Base-by-base conservation (phyloP, 1,140 invertebrate species). In the Brachionus calyciflorus region DNA sequence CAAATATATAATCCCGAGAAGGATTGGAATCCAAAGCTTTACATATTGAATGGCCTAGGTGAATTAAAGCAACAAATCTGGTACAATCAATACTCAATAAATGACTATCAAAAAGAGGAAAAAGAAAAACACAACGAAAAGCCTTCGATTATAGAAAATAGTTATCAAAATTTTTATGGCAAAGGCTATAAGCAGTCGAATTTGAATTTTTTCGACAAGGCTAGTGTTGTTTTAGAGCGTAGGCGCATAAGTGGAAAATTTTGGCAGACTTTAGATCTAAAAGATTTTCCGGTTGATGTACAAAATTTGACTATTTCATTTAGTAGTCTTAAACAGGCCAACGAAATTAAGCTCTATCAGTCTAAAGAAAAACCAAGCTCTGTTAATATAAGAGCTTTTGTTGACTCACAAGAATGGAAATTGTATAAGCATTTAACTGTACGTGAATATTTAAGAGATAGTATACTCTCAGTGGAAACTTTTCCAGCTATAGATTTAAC, bases 361-460 rank as follows among this genome's bases (percentile, higher is more conserved):
- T 33, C 26, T 7, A 49, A 49, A 33, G 28, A 70, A 49, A 70
- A 49, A 19, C 44, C 28, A 1, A 49, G 44, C n/a, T 49, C 28
- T 30, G 44, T 70, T 7, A 70, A 70, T 19, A 49, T 49, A 70
- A 49, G 41, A 49, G 44, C 44, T 1, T 70, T 70, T 70, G 46
- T 49, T 33, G 65, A 70, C 21, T 49, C 44, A 49, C 65, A 70
- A 51, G 65, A 70, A 49, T 70, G 65, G 65, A 49, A 49, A n/a
- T 51, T 70, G 37, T 70, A 70, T 26, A 49, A 70, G 17, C 65
- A 70, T 10, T n/a, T 70, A 14, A 49, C 44, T 19, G 46, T 33
- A 17, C 49, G 28, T 10, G 46, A 70, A 10, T 49, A 49, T 21
- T 17, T 51, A 19, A 30, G 28, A 37, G 46, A 70, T 30, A 70